A percentile compares a stretch with the other conserved stretches of the same genome.
Conservation (phyloP, 2,113 vertebrate species). For the Odontophorus gujanensis region DNA sequence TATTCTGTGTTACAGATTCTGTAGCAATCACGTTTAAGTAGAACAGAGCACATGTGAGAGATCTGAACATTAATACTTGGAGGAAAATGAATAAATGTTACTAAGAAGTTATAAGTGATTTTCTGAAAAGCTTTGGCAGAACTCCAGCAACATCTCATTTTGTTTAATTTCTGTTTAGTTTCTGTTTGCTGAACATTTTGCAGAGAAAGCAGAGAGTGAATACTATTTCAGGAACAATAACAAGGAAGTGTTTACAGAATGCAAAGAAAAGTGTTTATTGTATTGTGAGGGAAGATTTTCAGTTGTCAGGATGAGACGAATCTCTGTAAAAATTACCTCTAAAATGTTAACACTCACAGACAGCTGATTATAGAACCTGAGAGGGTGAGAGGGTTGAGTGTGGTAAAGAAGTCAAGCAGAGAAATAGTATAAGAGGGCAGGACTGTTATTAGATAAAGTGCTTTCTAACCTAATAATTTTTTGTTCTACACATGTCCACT, state of each 20-base stretch:
- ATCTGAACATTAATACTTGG: background rate
- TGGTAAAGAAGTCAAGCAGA: accelerated
- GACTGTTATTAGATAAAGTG: background rate
- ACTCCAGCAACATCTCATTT: background rate
- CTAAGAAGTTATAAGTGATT: background rate
- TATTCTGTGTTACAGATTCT: background rate
- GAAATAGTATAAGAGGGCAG: background rate
- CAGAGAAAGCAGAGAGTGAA: background rate
- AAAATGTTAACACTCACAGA: background rate
- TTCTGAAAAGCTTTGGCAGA: background rate
- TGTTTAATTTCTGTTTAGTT: background rate
- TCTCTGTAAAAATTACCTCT: background rate
- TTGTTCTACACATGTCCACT: background rate
- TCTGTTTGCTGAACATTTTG: background rate
- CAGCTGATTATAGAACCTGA: background rate
- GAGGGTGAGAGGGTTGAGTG: background rate
- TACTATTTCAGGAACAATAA: background rate
- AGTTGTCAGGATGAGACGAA: background rate
- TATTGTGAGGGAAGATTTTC: background rate
- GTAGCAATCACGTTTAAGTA: background rate
- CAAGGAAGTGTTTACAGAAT: background rate
- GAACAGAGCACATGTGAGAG: background rate
- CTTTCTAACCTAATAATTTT: background rate
- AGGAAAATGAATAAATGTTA: background rate
- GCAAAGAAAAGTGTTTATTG: background rate